Base-by-base conservation (phyloP, 2,888 invertebrate genomes). In the Andrena bicolor region DNA sequence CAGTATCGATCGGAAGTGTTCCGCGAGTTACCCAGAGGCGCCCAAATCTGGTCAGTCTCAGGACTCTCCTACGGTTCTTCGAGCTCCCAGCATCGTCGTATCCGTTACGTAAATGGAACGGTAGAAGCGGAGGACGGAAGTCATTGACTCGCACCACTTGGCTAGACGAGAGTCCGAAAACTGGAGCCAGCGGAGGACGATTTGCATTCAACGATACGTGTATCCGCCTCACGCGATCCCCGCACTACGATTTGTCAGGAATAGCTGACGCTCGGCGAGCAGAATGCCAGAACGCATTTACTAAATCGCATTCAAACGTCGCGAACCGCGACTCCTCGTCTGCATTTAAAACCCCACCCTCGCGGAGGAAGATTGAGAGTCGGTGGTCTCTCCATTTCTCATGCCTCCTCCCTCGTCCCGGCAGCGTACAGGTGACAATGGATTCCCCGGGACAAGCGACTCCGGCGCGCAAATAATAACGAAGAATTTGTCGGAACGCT, bases 71-170 rank as follows among this genome's bases (percentile, higher is more conserved):
- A 20, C 2, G 8, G 20, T 20, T 53, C 53, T 53, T 53, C 2
- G 20, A 8, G n/a, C 8, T 7, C 8, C 4, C 56, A 10, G 23
- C 10, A 56, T 1, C 10, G 0, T 56, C 56, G 1, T 4, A 10
- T 4, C 13, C 8, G 20, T 10, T 20, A 56, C 20, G 23, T 26
- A 56, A 56, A 10, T 10, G 23, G 10, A 20, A 26, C 23, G 8
- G 48, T 7, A 49, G 7, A 56, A 23, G 41, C 35, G 4, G 35
- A 51, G 32, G 20, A 16, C 13, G 53, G 41, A 30, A 53, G 48
- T 53, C 63, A 63, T 76, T 23, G 72, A 72, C 58, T 72, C 23
- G 72, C 28, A 28, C 56, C 10, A 76, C 71, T 76, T 60, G 2
- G 53, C n/a, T 20, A 2, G 2, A 41, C 35, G 10, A 20, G 6